A percentile compares a stretch with the other conserved stretches of the same genome.
These are phyloP conservation scores for Aleiodes sp. DNA, from an alignment of 1,140 invertebrate species.

Conservation along the genomic window DNA sequence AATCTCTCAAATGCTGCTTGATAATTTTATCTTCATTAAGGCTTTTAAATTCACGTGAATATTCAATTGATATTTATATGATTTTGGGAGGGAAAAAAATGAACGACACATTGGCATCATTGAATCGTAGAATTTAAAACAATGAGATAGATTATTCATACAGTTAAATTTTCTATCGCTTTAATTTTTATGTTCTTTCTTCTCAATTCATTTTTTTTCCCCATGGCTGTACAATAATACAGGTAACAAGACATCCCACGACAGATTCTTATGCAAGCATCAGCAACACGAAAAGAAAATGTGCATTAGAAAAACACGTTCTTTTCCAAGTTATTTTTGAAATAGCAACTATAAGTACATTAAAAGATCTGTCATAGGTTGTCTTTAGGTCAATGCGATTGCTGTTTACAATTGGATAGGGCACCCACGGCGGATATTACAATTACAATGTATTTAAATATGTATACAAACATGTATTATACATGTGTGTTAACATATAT, in stretches of 20 bases:
- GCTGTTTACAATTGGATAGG: constrained; percentile 15
- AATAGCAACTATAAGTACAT: constrained; percentile 34
- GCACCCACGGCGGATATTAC: constrained; percentile 13
- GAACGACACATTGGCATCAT: constrained; percentile 6
- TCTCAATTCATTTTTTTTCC: neutral
- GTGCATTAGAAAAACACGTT: neutral
- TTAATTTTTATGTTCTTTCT: too few species aligned
- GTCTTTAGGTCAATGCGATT: constrained; percentile 20
- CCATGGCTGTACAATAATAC: constrained; percentile 4
- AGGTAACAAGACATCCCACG: constrained; percentile 19
- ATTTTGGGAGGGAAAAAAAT: neutral
- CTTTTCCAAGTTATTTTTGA: constrained; percentile 1
- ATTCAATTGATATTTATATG: neutral
- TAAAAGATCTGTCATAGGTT: constrained; percentile 27
- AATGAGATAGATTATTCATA: neutral
- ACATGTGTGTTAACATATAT: too few species aligned
- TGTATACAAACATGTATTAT: too few species aligned
- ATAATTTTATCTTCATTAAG: too few species aligned
- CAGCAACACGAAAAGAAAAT: constrained; percentile 13
- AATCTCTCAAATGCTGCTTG: too few species aligned
- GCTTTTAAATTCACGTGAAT: neutral
- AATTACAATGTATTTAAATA: constrained; percentile 2
- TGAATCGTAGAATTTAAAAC: neutral
- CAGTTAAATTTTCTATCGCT: neutral
- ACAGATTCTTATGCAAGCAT: constrained; percentile 18